These are phyloP conservation scores for Melipona beecheii DNA, from an alignment of 2,888 invertebrate species.

Conservation along the genomic window DNA sequence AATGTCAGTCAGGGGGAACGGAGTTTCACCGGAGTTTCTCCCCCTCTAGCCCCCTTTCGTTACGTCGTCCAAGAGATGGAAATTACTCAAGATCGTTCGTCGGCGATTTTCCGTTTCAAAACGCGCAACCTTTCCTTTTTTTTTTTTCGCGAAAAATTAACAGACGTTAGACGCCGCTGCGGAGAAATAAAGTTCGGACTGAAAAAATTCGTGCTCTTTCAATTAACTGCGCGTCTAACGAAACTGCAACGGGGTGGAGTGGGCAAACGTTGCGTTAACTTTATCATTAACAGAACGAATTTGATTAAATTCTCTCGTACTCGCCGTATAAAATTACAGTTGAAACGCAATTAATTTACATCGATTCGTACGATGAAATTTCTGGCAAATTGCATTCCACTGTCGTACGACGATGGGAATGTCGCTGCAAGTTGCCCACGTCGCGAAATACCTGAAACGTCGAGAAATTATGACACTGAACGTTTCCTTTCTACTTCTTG, in stretches of 20 bases:
- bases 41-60: background rate
- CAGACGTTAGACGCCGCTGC: too few species aligned
- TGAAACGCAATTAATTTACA: conserved; percentile 4
- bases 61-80: background rate
- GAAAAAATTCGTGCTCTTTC: background rate
- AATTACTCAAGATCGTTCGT: background rate
- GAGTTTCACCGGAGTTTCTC: background rate
- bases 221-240: background rate
- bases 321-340: background rate
- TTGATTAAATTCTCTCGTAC: conserved; percentile 6
- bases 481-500: background rate
- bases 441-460: background rate
- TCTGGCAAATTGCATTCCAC: background rate
- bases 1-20: background rate
- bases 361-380: background rate
- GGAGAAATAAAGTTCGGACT: background rate
- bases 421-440: background rate
- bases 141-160: background rate
- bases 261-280: background rate
- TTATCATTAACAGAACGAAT: background rate
- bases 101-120: background rate
- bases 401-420: background rate
- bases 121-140: background rate
- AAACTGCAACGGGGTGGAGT: too few species aligned
- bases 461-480: background rate